phyloP scores from a whole-genome alignment of 2,888 invertebrate genomes.

The Papilio protenor region DNA sequence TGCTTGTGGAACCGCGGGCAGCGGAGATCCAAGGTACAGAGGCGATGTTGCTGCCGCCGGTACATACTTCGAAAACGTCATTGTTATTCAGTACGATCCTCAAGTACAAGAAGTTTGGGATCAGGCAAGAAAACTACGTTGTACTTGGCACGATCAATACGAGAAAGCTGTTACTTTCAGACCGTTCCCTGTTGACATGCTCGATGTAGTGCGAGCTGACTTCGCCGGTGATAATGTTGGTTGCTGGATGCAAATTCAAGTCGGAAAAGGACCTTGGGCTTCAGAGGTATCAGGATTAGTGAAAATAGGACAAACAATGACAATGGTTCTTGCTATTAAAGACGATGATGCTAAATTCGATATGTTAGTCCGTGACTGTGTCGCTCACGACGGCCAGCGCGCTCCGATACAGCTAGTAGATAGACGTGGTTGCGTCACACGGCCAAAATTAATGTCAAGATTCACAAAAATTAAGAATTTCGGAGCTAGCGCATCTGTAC shows the following conservation, averaged over 20 bases:
- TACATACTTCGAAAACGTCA: constrained; percentile 96
- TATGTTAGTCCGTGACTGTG: constrained; percentile 97
- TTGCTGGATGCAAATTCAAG: constrained; percentile 99
- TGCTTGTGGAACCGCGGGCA: constrained; percentile 96
- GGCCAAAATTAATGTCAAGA: constrained; percentile 96
- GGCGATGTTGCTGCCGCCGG: constrained; percentile 95
- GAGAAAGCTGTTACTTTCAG: constrained; percentile 97
- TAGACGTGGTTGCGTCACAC: constrained; percentile 95
- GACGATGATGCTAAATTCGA: constrained; percentile 98
- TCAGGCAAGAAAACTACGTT: constrained; percentile 95
- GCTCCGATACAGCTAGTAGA: constrained; percentile 97
- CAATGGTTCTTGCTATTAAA: constrained; percentile 97
- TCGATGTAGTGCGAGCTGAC: constrained; percentile 96
- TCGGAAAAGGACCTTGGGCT: constrained; percentile 97
- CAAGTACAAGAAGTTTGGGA: constrained; percentile 98
- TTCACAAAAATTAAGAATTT: constrained; percentile 98
- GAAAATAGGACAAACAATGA: constrained; percentile 98
- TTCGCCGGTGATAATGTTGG: constrained; percentile 98
- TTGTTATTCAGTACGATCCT: constrained; percentile 96
- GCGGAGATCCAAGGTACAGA: constrained; percentile 96
- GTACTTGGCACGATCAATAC: constrained; percentile 98
- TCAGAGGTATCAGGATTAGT: constrained; percentile 97
- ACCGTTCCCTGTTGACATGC: constrained; percentile 97
- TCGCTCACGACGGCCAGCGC: constrained; percentile 96
- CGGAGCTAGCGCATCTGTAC: constrained; percentile 95